These are phyloP conservation scores for Theocolax elegans DNA, from an alignment of 1,140 invertebrate species.

Conservation along the genomic window DNA sequence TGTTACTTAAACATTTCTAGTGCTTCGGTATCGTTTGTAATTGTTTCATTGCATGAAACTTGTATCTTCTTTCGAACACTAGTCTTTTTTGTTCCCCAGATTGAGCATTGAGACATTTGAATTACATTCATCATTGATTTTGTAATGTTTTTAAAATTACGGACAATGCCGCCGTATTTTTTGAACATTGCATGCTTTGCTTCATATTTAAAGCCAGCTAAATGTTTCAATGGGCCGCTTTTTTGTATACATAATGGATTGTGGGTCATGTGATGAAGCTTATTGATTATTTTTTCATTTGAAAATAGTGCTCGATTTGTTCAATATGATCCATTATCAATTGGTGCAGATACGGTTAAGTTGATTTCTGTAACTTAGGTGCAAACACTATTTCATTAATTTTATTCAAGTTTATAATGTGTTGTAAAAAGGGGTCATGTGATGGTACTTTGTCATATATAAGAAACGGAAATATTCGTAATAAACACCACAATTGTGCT, in stretches of 20 bases:
- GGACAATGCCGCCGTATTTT: not conserved
- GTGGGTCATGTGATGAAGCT: not conserved
- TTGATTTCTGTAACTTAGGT: not conserved
- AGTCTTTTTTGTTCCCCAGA: not conserved
- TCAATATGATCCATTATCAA: not conserved
- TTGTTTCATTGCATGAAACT: not conserved
- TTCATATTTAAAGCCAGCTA: not conserved
- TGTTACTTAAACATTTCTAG: not conserved
- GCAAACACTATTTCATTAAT: slow-evolving; percentile 15
- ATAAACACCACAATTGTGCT: not conserved
- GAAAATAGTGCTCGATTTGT: not conserved
- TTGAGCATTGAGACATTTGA: not conserved
- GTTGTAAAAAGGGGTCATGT: slow-evolving; percentile 8
- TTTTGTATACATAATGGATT: not conserved
- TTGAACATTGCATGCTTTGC: not conserved
- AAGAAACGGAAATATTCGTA: slow-evolving; percentile 5
- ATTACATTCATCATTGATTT: not conserved
- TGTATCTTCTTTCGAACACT: not conserved
- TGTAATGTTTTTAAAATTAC: slow-evolving; percentile 2
- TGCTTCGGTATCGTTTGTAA: not conserved
- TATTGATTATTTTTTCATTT: not conserved
- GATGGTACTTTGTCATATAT: not conserved
- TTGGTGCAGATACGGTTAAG: not conserved
- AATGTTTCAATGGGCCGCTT: not conserved
- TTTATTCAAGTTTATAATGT: slow-evolving; percentile 8